Evolutionary conservation across 1,140 invertebrate species (phyloP).

Genomic region (Trissolcus basalis): DNA sequence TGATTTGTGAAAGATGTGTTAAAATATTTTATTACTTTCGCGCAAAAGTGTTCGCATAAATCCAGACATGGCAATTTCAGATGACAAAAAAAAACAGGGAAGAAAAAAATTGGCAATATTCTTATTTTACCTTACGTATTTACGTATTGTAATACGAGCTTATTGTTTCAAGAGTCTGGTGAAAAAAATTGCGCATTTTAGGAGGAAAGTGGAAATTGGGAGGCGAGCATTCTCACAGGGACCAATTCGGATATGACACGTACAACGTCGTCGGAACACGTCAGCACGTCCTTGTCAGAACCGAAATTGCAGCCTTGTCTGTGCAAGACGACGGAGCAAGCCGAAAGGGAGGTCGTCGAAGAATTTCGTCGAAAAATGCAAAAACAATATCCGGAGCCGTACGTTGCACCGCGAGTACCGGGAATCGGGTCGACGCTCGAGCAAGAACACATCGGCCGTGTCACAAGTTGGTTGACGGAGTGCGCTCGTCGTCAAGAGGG

Average conservation of each 20-base stretch:
- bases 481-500: conserved; percentile 68
- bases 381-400: conserved; percentile 50
- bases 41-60: too few relatives aligned
- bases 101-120: too few relatives aligned
- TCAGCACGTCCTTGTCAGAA: conserved; percentile 20
- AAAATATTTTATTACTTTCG: too few relatives aligned
- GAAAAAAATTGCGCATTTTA: conserved; percentile 3
- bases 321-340: conserved; percentile 20
- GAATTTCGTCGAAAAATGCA: conserved; percentile 66
- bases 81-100: too few relatives aligned
- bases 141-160: too few relatives aligned
- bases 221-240: conserved; percentile 1
- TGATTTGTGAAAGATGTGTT: too few relatives aligned
- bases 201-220: conserved; percentile 2
- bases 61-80: too few relatives aligned
- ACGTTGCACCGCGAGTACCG: conserved; percentile 38
- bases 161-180: too few relatives aligned
- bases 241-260: conserved; percentile 17
- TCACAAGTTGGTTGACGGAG: conserved; percentile 66
- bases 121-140: too few relatives aligned
- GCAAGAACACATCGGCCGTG: conserved; percentile 60
- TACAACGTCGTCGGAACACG: conserved; percentile 23
- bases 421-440: conserved; percentile 69
- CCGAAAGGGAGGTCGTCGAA: conserved; percentile 46
- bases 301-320: conserved; percentile 30